These are phyloP conservation scores for Corythoichthys haematopterus DNA, from an alignment of 2,113 vertebrate species.

Conservation along the genomic window DNA sequence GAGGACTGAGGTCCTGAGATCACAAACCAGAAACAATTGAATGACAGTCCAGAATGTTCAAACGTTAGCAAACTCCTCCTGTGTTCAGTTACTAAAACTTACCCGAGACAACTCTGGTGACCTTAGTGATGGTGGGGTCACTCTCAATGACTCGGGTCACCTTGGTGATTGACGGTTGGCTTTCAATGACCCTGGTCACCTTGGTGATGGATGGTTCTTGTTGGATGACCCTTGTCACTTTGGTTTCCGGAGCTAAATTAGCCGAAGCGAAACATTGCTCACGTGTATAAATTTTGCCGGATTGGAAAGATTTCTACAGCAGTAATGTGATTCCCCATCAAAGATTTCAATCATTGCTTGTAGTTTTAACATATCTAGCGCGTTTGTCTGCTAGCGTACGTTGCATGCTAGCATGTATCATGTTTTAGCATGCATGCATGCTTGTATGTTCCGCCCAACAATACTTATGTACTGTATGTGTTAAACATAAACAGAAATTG, in stretches of 20 bases:
- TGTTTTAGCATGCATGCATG: too few relatives aligned
- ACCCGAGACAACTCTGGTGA: constrained; percentile 67
- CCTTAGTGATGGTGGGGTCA: constrained; percentile 71
- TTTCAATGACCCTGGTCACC: constrained; percentile 72
- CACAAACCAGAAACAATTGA: neutral
- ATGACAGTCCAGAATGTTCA: too few relatives aligned
- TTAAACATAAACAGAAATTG: too few relatives aligned
- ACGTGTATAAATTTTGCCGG: too few relatives aligned
- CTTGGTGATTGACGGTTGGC: constrained; percentile 67
- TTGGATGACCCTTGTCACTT: constrained; percentile 50
- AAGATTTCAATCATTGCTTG: too few relatives aligned
- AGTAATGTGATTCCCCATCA: neutral
- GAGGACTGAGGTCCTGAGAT: constrained; percentile 56
- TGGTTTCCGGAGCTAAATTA: constrained; percentile 52
- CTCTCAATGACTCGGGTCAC: constrained; percentile 73
- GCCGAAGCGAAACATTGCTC: neutral
- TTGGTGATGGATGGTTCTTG: constrained; percentile 65
- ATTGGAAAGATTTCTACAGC: too few relatives aligned
- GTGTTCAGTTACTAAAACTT: neutral
- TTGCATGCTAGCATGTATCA: too few relatives aligned
- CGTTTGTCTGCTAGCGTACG: too few relatives aligned
- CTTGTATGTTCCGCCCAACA: too few relatives aligned
- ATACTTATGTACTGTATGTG: too few relatives aligned
- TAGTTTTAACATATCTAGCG: too few relatives aligned
- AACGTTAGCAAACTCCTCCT: neutral